Evolutionary conservation across 2,113 vertebrate genomes (phyloP).

Genomic region (Pipa parva): DNA sequence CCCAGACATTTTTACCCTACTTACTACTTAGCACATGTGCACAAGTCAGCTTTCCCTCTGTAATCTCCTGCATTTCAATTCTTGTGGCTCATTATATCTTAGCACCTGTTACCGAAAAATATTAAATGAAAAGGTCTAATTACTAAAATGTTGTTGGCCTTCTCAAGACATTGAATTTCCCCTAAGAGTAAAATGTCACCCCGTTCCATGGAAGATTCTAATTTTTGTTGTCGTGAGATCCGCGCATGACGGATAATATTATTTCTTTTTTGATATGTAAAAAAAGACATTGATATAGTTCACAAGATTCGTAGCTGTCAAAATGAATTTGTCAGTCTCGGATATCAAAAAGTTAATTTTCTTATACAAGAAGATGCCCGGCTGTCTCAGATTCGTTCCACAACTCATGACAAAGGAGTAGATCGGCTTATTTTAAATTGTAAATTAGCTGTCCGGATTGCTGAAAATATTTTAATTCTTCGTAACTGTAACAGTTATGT

Average conservation of each 20-base stretch:
- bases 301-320: neutral
- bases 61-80: too few relatives aligned
- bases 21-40: too few relatives aligned
- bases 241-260: neutral
- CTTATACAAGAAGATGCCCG: neutral
- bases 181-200: too few relatives aligned
- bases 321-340: conserved; percentile 1
- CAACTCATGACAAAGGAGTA: neutral
- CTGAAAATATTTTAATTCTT: too few relatives aligned
- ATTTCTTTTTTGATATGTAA: conserved; percentile 2
- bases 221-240: neutral
- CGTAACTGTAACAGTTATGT: too few relatives aligned
- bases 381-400: neutral
- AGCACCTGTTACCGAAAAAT: conserved; percentile 36
- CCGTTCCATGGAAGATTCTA: too few relatives aligned
- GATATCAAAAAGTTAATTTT: conserved; percentile 30
- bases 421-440: neutral
- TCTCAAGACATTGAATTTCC: too few relatives aligned
- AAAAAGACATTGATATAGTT: neutral
- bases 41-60: too few relatives aligned
- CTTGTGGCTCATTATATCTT: conserved; percentile 41
- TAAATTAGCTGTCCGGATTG: neutral
- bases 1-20: too few relatives aligned
- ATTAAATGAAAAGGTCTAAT: conserved; percentile 44
- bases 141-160: conserved; percentile 9